Conservation (phyloP, 2,113 vertebrate genomes). For the Sminthopsis crassicaudata region DNA sequence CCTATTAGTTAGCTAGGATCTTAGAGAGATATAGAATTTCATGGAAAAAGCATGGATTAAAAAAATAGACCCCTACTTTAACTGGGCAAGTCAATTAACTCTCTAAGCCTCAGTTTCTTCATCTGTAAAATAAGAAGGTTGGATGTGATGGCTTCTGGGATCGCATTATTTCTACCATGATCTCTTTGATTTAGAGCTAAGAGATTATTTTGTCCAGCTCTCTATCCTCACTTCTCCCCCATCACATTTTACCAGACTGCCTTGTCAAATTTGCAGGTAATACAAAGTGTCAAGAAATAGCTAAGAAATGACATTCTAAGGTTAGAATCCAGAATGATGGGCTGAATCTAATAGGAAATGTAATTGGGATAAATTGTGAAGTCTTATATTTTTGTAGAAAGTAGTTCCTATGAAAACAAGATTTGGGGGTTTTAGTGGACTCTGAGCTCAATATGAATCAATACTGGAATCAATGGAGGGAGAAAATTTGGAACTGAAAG, state of each 20-base stretch:
- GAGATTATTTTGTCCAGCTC: not conserved
- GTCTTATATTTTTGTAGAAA: not conserved
- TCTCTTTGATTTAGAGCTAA: not conserved
- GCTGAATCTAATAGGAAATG: not conserved
- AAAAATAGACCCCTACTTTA: not conserved
- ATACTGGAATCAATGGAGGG: not conserved
- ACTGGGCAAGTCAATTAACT: not conserved
- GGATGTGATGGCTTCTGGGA: not conserved
- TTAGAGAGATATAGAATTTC: not conserved
- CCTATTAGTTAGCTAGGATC: not conserved
- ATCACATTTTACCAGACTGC: not conserved
- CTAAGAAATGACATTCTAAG: not conserved
- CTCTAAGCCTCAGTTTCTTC: not conserved
- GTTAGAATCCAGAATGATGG: not conserved
- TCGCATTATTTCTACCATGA: not conserved
- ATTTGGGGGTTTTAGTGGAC: not conserved
- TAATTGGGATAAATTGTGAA: not conserved
- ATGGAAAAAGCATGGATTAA: not conserved
- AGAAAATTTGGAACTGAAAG: not conserved
- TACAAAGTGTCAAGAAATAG: not conserved
- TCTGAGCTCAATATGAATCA: not conserved
- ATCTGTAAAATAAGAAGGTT: not conserved
- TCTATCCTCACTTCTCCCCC: rapidly evolving
- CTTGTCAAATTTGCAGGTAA: not conserved
- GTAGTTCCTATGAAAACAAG: not conserved